Evolutionary conservation across 2,888 invertebrate genomes (phyloP).

Genomic region (Cheiracanthium punctorium): DNA sequence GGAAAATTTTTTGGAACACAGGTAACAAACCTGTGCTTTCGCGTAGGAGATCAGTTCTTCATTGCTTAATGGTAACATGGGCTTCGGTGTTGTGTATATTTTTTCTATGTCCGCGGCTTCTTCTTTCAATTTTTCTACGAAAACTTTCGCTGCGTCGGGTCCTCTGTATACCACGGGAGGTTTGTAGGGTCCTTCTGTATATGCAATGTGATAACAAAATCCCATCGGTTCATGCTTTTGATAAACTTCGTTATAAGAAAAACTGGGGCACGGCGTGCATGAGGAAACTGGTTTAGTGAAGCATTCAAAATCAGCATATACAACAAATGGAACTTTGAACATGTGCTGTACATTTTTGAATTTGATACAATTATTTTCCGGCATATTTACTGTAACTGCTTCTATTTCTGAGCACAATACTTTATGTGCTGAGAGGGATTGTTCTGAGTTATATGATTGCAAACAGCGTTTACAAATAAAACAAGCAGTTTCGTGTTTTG

Average conservation of each 20-base stretch:
- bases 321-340: slow-evolving; percentile 10
- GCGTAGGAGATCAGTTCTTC: too few species aligned
- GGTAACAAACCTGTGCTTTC: too few species aligned
- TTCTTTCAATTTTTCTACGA: background rate
- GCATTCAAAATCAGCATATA: slow-evolving; percentile 16
- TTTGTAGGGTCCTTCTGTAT: background rate
- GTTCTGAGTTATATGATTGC: background rate
- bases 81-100: too few species aligned
- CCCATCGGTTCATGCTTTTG: background rate
- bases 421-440: background rate
- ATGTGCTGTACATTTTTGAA: background rate
- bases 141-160: background rate
- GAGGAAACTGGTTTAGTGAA: background rate
- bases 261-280: background rate
- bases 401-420: background rate
- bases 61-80: too few species aligned
- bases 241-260: background rate
- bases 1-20: too few species aligned
- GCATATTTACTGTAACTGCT: slow-evolving; percentile 5
- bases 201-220: background rate
- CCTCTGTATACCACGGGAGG: background rate
- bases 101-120: slow-evolving; percentile 1
- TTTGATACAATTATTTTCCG: background rate
- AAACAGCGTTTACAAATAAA: background rate
- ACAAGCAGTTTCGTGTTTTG: background rate